Evolutionary conservation across 2,797 vertebrate species (phyloP), one percentile per base, ranked within the genome.

Genomic region (Tachyglossus aculeatus): DNA sequence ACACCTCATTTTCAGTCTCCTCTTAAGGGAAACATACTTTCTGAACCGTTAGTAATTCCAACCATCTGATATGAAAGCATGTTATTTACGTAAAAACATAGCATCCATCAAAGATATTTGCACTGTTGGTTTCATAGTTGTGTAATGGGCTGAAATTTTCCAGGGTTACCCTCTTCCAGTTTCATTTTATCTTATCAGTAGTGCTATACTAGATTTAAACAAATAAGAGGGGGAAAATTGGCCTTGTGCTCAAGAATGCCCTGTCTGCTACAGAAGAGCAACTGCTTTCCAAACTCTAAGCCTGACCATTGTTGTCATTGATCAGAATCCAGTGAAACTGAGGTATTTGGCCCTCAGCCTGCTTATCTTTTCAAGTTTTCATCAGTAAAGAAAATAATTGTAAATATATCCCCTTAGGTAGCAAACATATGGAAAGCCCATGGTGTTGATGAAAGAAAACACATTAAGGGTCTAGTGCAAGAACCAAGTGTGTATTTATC

Each of bases 181-280:
- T 60, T 51, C 11, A 12, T 59, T 78, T 82, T 61, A 31, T 82
- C 80, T 82, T 74, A 62, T 67, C 70, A 59, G 43, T 67, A 19
- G 43, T 67, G 61, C 45, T 38, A 31, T 61, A 25, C 61, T 40
- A 15, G 61, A 51, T 67, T 83, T 67, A 71, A 71, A 27, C 31
- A 80, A 36, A 7, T 1, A 14, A 18, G 6, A 7, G 14, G 3
- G 3, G 9, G 50, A 82, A 75, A 63, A 16, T 21, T 55, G 71
- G 11, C 34, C 67, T 80, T 55, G 12, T 72, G 27, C 67, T 63
- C 61, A 64, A 71, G 73, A 76, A 72, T 60, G 57, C 63, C 61
- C 1, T 7, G 73, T 81, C 67, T 78, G 40, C 54, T 80, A 71
- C 21, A 81, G 83, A 76, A 54, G 75, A 47, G 54, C 55, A n/a